Evolutionary conservation across 1,140 invertebrate genomes (phyloP), one percentile per base, ranked within the genome.

Genomic region (Aphelenchoides avenae): DNA sequence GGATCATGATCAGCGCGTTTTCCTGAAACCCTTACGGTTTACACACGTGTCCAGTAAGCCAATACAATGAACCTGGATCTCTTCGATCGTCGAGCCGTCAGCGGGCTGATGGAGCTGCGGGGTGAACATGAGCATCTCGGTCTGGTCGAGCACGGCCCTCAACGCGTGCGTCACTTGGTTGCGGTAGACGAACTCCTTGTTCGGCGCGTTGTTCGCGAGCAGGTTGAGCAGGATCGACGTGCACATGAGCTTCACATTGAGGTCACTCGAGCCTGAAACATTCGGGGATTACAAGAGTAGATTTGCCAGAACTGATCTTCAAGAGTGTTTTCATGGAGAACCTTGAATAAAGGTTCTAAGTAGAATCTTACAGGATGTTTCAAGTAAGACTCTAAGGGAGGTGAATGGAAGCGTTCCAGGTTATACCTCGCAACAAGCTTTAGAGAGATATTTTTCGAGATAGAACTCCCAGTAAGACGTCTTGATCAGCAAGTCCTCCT

Each of bases 211-310:
- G 26, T 65, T 65, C 11, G 63, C 63, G 5, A 55, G 69, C 13
- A 65, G 48, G 49, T 65, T 65, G 52, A 58, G 48, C 26, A 65
- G 39, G 31, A 65, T 64, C 48, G 68, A 56, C 18, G 46, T 48
- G 42, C 63, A 65, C 9, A 41, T 24, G 27, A 66, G 61, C 26
- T 61, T 48, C 5, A 64, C 13, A 20, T 41, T 27, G 20, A 49
- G 15, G 24, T 64, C 61, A 18, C 43, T 66, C 30, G 61, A 64
- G 22, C 60, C 60, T 62, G 20, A 4, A 40, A 27, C 31, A 11
- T 11, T 36, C n/a, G 18, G 18, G 11, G n/a, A n/a, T n/a, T n/a
- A n/a, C n/a, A n/a, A n/a, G n/a, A n/a, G n/a, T n/a, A n/a, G n/a
- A n/a, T n/a, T n/a, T n/a, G n/a, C n/a, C n/a, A n/a, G 22, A 56